phyloP scores from a whole-genome alignment of 1,140 invertebrate genomes.

The Drosophila teissieri region DNA sequence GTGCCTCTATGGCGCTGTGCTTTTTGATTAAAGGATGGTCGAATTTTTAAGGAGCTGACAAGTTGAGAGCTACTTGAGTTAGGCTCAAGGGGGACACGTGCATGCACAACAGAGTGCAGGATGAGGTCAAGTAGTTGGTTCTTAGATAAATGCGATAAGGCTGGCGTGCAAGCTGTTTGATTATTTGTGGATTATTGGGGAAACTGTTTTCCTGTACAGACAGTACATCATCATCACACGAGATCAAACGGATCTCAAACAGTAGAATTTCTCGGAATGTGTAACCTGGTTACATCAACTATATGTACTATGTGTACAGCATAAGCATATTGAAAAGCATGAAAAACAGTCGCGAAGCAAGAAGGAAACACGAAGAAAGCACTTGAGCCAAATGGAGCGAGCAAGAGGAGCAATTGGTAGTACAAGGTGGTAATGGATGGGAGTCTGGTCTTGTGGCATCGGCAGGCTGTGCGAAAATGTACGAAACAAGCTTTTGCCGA shows the following conservation, averaged over 20 bases:
- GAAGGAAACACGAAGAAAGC: slow-evolving; percentile 29
- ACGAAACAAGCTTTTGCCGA: slow-evolving; percentile 51
- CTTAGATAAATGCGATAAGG: slow-evolving; percentile 21
- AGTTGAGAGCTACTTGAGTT: slow-evolving; percentile 39
- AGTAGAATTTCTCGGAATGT: too few relatives aligned
- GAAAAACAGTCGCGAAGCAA: slow-evolving; percentile 10
- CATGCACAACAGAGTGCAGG: slow-evolving; percentile 8
- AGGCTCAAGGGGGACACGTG: slow-evolving; percentile 25
- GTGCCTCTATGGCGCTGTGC: slow-evolving; percentile 11
- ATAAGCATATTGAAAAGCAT: neutral
- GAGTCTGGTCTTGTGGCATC: neutral
- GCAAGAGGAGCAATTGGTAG: slow-evolving; percentile 35
- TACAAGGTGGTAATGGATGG: neutral
- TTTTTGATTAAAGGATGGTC: slow-evolving; percentile 44
- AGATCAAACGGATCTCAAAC: neutral
- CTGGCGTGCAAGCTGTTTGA: slow-evolving; percentile 2
- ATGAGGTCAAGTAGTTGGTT: slow-evolving; percentile 30
- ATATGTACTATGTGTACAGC: neutral
- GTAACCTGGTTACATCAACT: neutral
- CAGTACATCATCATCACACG: neutral
- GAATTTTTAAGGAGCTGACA: slow-evolving; percentile 47
- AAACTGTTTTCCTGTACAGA: neutral
- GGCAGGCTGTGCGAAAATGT: slow-evolving; percentile 27
- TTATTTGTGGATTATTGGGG: neutral
- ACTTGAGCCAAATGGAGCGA: slow-evolving; percentile 55